These are phyloP conservation scores for Amorpha juglandis DNA, from an alignment of 2,888 invertebrate genomes.

Conservation along the genomic window DNA sequence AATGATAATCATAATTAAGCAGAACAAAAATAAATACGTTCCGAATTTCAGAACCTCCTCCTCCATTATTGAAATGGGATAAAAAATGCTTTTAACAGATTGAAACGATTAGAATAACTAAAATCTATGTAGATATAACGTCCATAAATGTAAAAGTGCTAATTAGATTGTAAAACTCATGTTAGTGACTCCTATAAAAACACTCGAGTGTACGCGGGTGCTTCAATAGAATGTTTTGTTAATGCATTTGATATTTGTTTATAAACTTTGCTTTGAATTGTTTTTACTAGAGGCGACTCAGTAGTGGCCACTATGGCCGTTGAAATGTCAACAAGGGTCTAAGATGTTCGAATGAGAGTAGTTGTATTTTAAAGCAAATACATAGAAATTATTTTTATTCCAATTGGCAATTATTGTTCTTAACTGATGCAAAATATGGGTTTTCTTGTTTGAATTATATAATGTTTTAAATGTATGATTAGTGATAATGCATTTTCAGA, in stretches of 20 bases:
- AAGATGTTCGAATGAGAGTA: neutral
- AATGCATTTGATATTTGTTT: neutral
- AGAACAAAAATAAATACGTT: no score
- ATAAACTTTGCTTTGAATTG: neutral
- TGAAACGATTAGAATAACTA: neutral
- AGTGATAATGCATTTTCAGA: no score
- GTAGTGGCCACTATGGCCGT: neutral
- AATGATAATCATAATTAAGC: no score
- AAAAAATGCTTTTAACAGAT: no score
- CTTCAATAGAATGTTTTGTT: conserved; percentile 8
- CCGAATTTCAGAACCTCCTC: no score
- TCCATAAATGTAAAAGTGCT: conserved; percentile 16
- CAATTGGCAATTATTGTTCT: no score
- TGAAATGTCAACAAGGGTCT: neutral
- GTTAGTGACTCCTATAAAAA: conserved; percentile 11
- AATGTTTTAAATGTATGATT: no score
- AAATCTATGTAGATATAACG: neutral
- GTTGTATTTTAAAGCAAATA: no score
- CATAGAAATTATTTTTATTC: no score
- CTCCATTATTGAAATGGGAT: no score
- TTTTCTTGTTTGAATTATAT: no score
- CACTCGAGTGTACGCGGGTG: conserved; percentile 7
- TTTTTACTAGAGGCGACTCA: neutral
- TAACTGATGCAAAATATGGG: no score
- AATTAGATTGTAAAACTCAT: conserved; percentile 9